These are phyloP conservation scores for Eurosta solidaginis DNA, from an alignment of 1,140 invertebrate genomes.

Conservation along the genomic window DNA sequence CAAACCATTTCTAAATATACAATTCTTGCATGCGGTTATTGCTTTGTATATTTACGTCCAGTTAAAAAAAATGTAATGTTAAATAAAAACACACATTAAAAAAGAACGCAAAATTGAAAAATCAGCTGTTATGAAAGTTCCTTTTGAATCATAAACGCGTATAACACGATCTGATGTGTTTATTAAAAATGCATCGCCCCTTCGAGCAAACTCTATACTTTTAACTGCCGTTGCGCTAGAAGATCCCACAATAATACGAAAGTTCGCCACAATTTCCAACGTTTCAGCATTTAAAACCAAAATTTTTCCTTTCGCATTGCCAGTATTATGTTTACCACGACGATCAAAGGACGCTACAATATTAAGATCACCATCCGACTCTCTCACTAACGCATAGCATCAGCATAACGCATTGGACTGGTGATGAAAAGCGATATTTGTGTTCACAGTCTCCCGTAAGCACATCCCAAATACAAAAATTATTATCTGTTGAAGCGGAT, in stretches of 20 bases:
- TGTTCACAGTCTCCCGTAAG: conserved; percentile 91
- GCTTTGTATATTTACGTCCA: neutral
- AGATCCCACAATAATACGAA: conserved; percentile 92
- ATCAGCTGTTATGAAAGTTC: no score
- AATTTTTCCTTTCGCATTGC: conserved; percentile 93
- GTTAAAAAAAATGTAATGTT: neutral
- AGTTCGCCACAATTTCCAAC: conserved; percentile 83
- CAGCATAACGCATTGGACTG: conserved; percentile 97
- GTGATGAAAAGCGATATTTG: conserved; percentile 92
- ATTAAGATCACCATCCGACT: conserved; percentile 88
- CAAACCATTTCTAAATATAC: neutral
- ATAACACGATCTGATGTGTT: no score
- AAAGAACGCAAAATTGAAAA: no score
- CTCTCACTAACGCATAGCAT: conserved; percentile 85
- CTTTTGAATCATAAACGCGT: no score
- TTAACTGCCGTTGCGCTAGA: no score
- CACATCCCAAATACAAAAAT: conserved; percentile 96
- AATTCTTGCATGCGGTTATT: neutral
- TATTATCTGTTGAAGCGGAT: no score
- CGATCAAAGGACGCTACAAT: conserved; percentile 97
- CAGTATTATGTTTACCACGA: conserved; percentile 90
- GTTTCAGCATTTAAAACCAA: conserved; percentile 78
- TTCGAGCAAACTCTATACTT: no score
- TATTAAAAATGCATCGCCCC: no score
- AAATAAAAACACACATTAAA: neutral